A percentile compares a stretch with the other conserved stretches of the same genome.
These are phyloP conservation scores for Wasmannia auropunctata DNA, from an alignment of 1,140 invertebrate species.

Conservation along the genomic window DNA sequence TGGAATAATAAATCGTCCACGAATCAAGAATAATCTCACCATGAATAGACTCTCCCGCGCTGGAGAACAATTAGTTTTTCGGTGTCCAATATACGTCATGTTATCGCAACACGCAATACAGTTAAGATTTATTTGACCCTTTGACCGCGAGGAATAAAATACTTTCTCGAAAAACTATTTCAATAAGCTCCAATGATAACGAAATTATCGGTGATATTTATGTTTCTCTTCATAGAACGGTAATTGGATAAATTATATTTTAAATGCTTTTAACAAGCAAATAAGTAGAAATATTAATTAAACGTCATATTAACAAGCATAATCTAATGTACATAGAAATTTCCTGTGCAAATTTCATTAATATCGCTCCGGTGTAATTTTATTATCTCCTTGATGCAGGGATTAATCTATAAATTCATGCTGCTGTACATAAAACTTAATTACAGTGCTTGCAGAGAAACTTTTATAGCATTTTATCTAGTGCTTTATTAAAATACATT, in stretches of 20 bases:
- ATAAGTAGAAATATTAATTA: neutral
- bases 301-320: neutral
- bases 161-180: neutral
- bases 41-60: slow-evolving; percentile 10
- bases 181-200: neutral
- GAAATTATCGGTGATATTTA: neutral
- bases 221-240: neutral
- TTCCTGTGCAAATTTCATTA: neutral
- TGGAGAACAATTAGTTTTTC: slow-evolving; percentile 41
- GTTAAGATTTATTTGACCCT: neutral
- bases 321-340: neutral
- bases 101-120: slow-evolving; percentile 8
- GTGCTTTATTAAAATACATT: neutral
- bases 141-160: neutral
- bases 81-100: slow-evolving; percentile 39
- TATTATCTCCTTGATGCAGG: neutral
- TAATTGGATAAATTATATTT: neutral
- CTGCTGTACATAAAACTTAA: neutral
- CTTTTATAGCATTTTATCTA: neutral
- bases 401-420: neutral
- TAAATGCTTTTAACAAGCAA: neutral
- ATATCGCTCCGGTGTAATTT: neutral
- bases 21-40: slow-evolving; percentile 39
- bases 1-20: slow-evolving; percentile 66
- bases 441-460: neutral